phyloP scores from a whole-genome alignment of 2,888 invertebrate genomes.

The Epirrhoe tristata region DNA sequence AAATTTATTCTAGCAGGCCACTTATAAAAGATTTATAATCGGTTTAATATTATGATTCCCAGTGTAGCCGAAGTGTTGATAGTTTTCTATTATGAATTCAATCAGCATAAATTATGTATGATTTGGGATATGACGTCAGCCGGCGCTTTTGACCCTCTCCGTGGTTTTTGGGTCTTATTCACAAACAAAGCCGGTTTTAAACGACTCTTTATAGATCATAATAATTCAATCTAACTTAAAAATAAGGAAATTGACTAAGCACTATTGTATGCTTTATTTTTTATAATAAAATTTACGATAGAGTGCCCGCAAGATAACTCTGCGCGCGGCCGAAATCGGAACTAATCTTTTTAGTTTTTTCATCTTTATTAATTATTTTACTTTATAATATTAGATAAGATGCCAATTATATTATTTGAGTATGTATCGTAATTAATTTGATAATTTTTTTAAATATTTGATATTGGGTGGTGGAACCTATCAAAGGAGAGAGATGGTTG shows the following conservation, averaged over 20 bases:
- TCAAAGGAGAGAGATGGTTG: no score
- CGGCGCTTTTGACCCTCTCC: slow-evolving; percentile 49
- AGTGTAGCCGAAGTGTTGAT: slow-evolving; percentile 62
- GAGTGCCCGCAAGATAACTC: no score
- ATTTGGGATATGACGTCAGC: slow-evolving; percentile 70
- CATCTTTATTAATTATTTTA: no score
- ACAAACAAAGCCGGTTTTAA: neutral
- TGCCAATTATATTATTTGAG: no score
- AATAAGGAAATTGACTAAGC: no score
- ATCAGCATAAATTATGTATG: slow-evolving; percentile 82
- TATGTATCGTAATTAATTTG: no score
- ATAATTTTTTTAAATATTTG: no score
- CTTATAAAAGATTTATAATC: slow-evolving; percentile 6
- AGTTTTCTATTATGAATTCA: slow-evolving; percentile 82
- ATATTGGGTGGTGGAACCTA: no score
- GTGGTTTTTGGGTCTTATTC: slow-evolving; percentile 20
- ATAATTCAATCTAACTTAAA: neutral
- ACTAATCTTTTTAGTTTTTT: no score
- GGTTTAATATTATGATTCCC: slow-evolving; percentile 17
- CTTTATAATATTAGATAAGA: no score
- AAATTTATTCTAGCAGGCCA: neutral
- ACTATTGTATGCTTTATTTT: neutral
- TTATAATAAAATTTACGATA: no score
- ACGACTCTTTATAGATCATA: neutral
- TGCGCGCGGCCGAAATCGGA: no score